Conservation (phyloP, 2,888 invertebrate genomes). For the Helobdella robusta region DNA sequence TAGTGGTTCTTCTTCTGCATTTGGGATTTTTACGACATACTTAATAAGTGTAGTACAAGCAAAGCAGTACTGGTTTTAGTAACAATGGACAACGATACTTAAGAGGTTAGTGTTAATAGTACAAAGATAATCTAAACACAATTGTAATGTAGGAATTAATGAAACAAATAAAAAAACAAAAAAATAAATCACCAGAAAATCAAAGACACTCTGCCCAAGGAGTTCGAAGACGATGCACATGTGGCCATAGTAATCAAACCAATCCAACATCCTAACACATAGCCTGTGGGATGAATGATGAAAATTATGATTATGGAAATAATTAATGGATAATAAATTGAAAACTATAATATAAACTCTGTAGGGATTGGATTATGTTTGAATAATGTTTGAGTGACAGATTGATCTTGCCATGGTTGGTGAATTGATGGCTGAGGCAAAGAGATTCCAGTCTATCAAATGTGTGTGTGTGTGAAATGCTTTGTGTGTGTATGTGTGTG, state of each 20-base stretch:
- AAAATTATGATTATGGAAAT: no score
- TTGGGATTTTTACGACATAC: not conserved
- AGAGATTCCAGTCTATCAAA: no score
- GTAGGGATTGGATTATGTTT: no score
- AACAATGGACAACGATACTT: not conserved
- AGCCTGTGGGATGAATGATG: no score
- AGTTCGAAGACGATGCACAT: constrained; percentile 50
- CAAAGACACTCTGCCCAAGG: constrained; percentile 50
- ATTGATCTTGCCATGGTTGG: no score
- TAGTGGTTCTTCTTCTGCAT: constrained; percentile 89
- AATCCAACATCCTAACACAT: constrained; percentile 49
- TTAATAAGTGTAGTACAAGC: not conserved
- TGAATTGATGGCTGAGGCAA: no score
- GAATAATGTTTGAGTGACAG: no score
- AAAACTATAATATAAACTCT: not conserved
- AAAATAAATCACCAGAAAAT: constrained; percentile 42
- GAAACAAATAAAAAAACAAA: not conserved
- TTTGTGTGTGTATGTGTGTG: no score
- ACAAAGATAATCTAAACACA: not conserved
- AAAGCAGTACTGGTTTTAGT: not conserved
- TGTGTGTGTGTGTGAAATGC: no score
- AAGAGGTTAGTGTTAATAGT: not conserved
- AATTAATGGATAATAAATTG: not conserved
- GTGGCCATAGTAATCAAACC: constrained; percentile 51
- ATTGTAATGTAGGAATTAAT: not conserved